phyloP scores from a whole-genome alignment of 2,113 vertebrate species.

The Shinisaurus crocodilurus region DNA sequence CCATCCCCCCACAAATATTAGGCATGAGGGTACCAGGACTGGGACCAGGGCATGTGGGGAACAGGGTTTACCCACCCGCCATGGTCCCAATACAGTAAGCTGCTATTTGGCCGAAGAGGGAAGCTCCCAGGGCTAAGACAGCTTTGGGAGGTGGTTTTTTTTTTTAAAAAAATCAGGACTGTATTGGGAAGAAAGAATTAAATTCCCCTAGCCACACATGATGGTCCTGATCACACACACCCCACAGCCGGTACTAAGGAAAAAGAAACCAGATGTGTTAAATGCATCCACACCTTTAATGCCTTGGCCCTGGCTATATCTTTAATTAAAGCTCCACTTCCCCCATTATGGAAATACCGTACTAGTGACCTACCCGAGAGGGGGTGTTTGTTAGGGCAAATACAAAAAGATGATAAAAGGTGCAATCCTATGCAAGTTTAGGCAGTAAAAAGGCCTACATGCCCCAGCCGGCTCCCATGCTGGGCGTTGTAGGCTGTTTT shows the following conservation, averaged over 20 bases:
- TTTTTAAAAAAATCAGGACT: not conserved
- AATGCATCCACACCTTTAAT: not conserved
- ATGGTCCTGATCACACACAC: not conserved
- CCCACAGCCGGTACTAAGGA: not conserved
- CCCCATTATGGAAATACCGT: not conserved
- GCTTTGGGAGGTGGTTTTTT: not conserved
- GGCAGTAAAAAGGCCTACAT: too few relatives aligned
- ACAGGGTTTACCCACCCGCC: not conserved
- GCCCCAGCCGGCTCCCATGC: too few relatives aligned
- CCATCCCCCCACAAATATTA: not conserved
- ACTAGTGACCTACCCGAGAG: not conserved
- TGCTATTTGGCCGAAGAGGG: not conserved
- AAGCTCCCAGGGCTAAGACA: too few relatives aligned
- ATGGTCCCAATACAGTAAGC: not conserved
- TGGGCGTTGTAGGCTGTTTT: too few relatives aligned
- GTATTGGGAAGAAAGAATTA: not conserved
- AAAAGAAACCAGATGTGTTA: not conserved
- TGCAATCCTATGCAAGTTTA: too few relatives aligned
- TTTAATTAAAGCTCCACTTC: not conserved
- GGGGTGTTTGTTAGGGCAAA: not conserved
- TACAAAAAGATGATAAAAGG: not conserved
- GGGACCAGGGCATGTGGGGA: not conserved
- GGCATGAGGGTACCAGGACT: not conserved
- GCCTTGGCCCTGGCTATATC: not conserved
- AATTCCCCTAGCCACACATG: rapidly evolving